Evolutionary conservation across 2,797 vertebrate species (phyloP).

Genomic region (Hydrocynus forskahlii): DNA sequence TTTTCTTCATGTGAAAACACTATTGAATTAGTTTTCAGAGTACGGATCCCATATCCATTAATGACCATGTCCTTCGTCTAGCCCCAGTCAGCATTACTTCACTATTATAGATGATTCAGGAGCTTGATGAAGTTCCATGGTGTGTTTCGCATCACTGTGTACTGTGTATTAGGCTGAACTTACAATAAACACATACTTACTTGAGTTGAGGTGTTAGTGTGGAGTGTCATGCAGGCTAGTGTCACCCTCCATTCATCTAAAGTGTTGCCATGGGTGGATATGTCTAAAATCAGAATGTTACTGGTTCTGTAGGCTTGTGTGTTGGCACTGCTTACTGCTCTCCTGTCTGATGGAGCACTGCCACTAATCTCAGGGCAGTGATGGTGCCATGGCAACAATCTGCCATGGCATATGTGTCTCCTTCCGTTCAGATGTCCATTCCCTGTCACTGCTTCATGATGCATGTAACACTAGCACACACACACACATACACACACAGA

Average conservation of each 20-base stretch:
- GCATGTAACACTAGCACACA: not conserved
- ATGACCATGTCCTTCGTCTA: not conserved
- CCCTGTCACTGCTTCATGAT: constrained; percentile 29
- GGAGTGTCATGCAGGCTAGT: not conserved
- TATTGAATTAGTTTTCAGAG: too few species aligned
- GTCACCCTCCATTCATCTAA: constrained; percentile 5
- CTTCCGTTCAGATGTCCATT: constrained; percentile 57
- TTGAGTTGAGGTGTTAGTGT: not conserved
- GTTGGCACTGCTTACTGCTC: constrained; percentile 35
- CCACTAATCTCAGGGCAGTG: constrained; percentile 54
- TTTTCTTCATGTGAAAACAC: too few species aligned
- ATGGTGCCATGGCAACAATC: constrained; percentile 61
- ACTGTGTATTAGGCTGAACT: too few species aligned
- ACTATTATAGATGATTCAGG: not conserved
- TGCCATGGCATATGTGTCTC: constrained; percentile 60
- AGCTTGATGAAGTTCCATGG: too few species aligned
- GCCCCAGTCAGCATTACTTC: not conserved
- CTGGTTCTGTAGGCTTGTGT: constrained; percentile 25
- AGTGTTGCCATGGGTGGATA: not conserved
- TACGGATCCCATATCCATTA: too few species aligned
- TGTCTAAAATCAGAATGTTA: not conserved
- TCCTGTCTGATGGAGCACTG: constrained; percentile 51
- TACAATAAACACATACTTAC: too few species aligned
- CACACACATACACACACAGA: constrained; percentile 15
- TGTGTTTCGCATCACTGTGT: too few species aligned